These are phyloP conservation scores for Conopomorpha cramerella DNA, from an alignment of 1,140 invertebrate species.

Conservation along the genomic window DNA sequence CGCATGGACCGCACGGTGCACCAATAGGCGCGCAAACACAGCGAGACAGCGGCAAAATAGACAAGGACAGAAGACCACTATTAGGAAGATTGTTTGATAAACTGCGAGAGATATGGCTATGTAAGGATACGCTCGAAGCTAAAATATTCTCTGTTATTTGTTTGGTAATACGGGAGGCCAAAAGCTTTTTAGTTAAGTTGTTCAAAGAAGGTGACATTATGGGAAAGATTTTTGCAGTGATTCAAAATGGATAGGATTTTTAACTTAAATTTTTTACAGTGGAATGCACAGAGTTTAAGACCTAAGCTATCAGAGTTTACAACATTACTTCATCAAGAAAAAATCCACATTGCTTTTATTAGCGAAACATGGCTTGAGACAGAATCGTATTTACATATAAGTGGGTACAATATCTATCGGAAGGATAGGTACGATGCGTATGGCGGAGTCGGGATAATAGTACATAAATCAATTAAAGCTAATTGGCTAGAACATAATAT, in stretches of 20 bases:
- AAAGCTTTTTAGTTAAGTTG: slow-evolving; percentile 2
- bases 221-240: neutral
- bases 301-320: slow-evolving; percentile 6
- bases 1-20: too few relatives aligned
- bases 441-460: slow-evolving; percentile 1
- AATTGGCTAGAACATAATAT: neutral
- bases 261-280: slow-evolving; percentile 9
- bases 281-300: slow-evolving; percentile 6
- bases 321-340: slow-evolving; percentile 3
- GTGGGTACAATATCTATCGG: slow-evolving; percentile 3
- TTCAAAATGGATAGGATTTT: slow-evolving; percentile 5
- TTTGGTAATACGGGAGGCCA: slow-evolving; percentile 3
- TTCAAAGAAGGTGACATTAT: slow-evolving; percentile 3
- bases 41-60: neutral
- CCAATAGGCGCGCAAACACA: too few relatives aligned
- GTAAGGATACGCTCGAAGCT: neutral
- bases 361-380: slow-evolving; percentile 9
- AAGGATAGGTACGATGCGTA: neutral
- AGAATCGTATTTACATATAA: neutral
- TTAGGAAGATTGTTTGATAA: neutral
- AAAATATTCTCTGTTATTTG: slow-evolving; percentile 1
- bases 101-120: neutral
- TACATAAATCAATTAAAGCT: slow-evolving; percentile 4
- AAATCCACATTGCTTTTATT: slow-evolving; percentile 9
- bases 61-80: neutral